These are phyloP conservation scores for Trilocha varians DNA, from an alignment of 2,888 invertebrate genomes.

Conservation along the genomic window DNA sequence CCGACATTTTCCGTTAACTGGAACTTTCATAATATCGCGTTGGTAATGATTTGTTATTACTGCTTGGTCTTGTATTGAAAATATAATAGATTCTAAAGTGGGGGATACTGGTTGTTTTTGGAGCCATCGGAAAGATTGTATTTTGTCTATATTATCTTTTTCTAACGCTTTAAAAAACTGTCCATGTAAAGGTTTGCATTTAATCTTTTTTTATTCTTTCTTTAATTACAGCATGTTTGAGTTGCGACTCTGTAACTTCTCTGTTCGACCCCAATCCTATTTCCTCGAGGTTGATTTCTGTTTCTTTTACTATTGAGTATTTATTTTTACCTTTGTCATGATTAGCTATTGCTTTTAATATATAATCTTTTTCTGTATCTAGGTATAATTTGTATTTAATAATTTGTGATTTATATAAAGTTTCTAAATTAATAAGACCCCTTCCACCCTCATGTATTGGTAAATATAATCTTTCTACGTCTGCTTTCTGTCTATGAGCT, in stretches of 20 bases:
- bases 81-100: neutral
- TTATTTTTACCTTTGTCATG: neutral
- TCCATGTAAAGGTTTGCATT: neutral
- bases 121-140: neutral
- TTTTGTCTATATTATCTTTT: neutral
- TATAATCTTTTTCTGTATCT: constrained; percentile 1
- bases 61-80: constrained; percentile 3
- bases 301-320: neutral
- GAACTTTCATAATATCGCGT: constrained; percentile 1
- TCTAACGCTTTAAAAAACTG: constrained; percentile 1
- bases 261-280: neutral
- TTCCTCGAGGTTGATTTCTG: neutral
- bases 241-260: neutral
- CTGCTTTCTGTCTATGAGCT: no score
- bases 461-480: no score
- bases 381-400: no score
- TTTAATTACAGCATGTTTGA: neutral
- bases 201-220: neutral
- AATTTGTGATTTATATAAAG: no score
- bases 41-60: neutral
- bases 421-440: no score
- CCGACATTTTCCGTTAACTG: constrained; percentile 7
- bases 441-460: no score
- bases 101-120: neutral
- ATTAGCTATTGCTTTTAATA: constrained; percentile 1